Conservation (phyloP, 2,888 invertebrate genomes). For the Melinaea marsaeus region DNA sequence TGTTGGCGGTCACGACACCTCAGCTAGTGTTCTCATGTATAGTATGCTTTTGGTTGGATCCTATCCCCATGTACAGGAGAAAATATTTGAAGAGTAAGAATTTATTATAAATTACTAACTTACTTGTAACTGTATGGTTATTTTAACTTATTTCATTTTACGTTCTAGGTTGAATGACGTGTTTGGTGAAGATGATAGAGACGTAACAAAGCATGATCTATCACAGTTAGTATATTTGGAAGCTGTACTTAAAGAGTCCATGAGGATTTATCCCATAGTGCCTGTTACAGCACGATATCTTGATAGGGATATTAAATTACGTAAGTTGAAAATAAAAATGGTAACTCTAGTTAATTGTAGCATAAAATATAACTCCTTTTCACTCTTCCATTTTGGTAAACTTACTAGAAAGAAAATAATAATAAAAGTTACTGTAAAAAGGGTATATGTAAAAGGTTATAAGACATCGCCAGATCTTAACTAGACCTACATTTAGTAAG, state of each 20-base stretch:
- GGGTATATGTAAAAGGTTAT: not conserved
- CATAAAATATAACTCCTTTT: too few species aligned
- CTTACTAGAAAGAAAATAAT: too few species aligned
- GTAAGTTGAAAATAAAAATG: conserved; percentile 35
- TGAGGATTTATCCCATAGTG: conserved; percentile 50
- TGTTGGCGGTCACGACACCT: conserved; percentile 75
- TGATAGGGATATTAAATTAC: conserved; percentile 49
- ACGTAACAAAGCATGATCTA: conserved; percentile 38
- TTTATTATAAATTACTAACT: not conserved
- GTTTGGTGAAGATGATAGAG: conserved; percentile 45
- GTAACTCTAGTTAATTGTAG: too few species aligned
- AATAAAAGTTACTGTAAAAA: too few species aligned
- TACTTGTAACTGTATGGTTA: too few species aligned
- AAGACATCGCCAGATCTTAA: too few species aligned
- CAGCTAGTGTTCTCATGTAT: conserved; percentile 63
- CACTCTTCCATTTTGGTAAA: too few species aligned
- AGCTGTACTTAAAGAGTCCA: conserved; percentile 53
- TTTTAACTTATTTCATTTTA: too few species aligned
- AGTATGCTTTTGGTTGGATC: conserved; percentile 61
- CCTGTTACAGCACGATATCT: conserved; percentile 48
- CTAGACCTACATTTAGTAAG: too few species aligned
- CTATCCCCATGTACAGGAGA: conserved; percentile 60
- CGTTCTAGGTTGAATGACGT: conserved; percentile 43
- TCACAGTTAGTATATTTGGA: conserved; percentile 46
- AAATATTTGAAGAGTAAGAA: conserved; percentile 54